These are phyloP conservation scores for Linnaemya vulpina DNA, from an alignment of 2,888 invertebrate species.

Conservation along the genomic window DNA sequence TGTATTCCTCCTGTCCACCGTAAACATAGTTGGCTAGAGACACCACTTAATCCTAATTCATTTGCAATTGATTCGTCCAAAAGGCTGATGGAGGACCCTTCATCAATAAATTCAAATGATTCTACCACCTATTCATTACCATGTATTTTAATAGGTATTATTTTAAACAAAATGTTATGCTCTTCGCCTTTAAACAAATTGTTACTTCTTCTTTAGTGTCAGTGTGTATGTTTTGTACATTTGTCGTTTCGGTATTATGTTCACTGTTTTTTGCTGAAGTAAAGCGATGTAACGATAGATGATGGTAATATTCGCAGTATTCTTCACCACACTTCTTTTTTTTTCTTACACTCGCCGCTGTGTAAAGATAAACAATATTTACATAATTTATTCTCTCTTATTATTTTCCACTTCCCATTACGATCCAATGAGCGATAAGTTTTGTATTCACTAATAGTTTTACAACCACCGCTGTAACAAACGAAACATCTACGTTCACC, in stretches of 20 bases:
- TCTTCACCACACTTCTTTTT: constrained; percentile 32
- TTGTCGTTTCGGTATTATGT: constrained; percentile 4
- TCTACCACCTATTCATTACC: constrained; percentile 25
- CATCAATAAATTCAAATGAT: constrained; percentile 12
- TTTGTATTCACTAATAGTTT: constrained; percentile 13
- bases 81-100: constrained; percentile 5
- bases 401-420: constrained; percentile 29
- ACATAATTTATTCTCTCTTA: constrained; percentile 31
- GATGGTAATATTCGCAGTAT: constrained; percentile 35
- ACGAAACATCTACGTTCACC: constrained; percentile 24
- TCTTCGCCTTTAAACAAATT: constrained; percentile 1
- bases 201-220: background rate
- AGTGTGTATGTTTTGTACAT: background rate
- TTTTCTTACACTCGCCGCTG: constrained; percentile 27
- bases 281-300: constrained; percentile 2
- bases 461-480: constrained; percentile 28
- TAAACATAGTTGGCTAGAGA: constrained; percentile 23
- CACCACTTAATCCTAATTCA: constrained; percentile 20
- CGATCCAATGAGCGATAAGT: constrained; percentile 37
- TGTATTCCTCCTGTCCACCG: constrained; percentile 45
- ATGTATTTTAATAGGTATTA: constrained; percentile 39
- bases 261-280: background rate
- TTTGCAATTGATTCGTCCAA: constrained; percentile 22
- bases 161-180: constrained; percentile 50
- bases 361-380: constrained; percentile 21